phyloP scores from a whole-genome alignment of 1,140 invertebrate species.

The Drosophila virilis region DNA sequence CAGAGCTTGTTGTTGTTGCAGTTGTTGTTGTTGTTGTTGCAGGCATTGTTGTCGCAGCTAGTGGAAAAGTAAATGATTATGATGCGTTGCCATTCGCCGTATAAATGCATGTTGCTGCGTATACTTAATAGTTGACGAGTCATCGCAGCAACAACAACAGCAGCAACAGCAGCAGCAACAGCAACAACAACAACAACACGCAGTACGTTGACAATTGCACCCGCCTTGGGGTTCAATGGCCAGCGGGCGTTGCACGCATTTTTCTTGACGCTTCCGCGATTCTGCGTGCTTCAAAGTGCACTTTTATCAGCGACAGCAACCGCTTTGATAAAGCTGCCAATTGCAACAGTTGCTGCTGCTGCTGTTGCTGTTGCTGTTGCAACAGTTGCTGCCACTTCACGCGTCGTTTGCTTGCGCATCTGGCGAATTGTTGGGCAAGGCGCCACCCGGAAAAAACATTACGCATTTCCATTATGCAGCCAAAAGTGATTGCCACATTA shows the following conservation, averaged over 20 bases:
- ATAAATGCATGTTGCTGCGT: conserved; percentile 23
- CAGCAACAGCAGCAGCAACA: conserved; percentile 16
- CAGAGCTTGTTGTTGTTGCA: conserved; percentile 18
- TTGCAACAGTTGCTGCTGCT: conserved; percentile 46
- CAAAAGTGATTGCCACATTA: conserved; percentile 39
- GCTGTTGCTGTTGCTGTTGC: conserved; percentile 33
- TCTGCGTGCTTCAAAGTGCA: conserved; percentile 48
- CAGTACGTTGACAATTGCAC: conserved; percentile 53
- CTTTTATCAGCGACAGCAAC: conserved; percentile 51
- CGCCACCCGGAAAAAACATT: conserved; percentile 59
- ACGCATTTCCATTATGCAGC: conserved; percentile 37
- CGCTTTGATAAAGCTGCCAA: conserved; percentile 63
- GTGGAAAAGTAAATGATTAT: conserved; percentile 78
- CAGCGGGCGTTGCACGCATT: conserved; percentile 60
- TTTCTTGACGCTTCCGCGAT: conserved; percentile 73
- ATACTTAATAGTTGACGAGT: conserved; percentile 69
- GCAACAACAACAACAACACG: conserved; percentile 2
- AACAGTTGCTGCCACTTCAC: conserved; percentile 21
- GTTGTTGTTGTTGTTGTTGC: conserved; percentile 27
- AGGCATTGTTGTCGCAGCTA: conserved; percentile 55
- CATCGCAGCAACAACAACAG: conserved; percentile 48
- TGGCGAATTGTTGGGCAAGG: conserved; percentile 26
- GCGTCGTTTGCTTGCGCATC: conserved; percentile 38
- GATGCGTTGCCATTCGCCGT: conserved; percentile 67
- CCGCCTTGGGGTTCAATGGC: conserved; percentile 63